Base-by-base conservation (phyloP, 2,888 invertebrate species). In the Formica aserva region DNA sequence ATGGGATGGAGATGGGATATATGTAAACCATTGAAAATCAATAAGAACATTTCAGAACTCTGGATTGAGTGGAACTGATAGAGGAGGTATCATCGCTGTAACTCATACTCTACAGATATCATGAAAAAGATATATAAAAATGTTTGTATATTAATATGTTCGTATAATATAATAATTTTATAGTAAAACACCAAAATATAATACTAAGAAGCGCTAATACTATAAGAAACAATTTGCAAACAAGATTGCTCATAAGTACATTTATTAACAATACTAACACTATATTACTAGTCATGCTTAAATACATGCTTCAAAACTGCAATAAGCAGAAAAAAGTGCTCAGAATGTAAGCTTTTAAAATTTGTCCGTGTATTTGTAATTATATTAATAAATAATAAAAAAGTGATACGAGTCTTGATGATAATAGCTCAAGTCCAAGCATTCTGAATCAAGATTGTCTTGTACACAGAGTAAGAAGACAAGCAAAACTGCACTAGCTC, bases 401-500 rank as follows among this genome's bases (percentile, higher is more conserved):
- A 67, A 72, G n/a, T n/a, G 1, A 60, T 32, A 74, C 35, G 62
- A 88, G 74, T 85, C 1, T 78, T 52, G 69, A 82, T 82, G 55
- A 77, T 66, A 29, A 75, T 82, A 85, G 85, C 69, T 83, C 60
- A 48, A 45, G 0, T 63, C 13, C n/a, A 81, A 81, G 38, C 52
- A 22, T 29, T 63, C 22, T 35, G n/a, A 72, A 84, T 66, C 67
- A 76, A 77, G 71, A 41, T 85, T 77, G 76, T 84, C 85, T 82
- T 72, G 75, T 84, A 87, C 11, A 82, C 57, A 72, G 82, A 87
- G 67, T 82, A 78, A 84, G 78, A 89, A 89, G 82, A 86, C 72
- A 90, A 91, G 92, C 92, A 85, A 90, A 90, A 89, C 91, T 90
- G 92, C 92, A 88, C 94, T 94, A 94, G 94, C 94, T 95, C 97